Evolutionary conservation across 2,113 vertebrate species (phyloP).

Genomic region (Acanthochromis polyacanthus): DNA sequence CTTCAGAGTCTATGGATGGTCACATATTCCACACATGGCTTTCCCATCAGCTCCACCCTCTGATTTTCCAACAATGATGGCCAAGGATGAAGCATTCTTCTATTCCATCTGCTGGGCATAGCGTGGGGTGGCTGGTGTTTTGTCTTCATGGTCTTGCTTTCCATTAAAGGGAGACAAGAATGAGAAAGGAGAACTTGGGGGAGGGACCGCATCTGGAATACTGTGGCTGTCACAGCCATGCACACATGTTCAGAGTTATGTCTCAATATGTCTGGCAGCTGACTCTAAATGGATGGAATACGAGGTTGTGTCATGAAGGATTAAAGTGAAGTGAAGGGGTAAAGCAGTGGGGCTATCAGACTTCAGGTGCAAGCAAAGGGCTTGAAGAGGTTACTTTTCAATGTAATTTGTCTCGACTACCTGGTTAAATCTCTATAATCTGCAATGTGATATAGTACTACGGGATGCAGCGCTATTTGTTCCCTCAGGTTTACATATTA

Average conservation of each 20-base stretch:
- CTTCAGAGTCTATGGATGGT: conserved; percentile 33
- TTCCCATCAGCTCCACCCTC: conserved; percentile 33
- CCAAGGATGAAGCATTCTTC: not conserved
- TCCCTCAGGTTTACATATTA: conserved; percentile 6
- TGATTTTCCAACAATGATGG: conserved; percentile 5
- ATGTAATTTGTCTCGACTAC: conserved; percentile 65
- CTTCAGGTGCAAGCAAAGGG: conserved; percentile 36
- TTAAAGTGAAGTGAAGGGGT: conserved; percentile 43
- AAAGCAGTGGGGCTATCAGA: conserved; percentile 33
- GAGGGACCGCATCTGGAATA: conserved; percentile 47
- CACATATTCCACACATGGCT: conserved; percentile 53
- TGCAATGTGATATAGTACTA: conserved; percentile 42
- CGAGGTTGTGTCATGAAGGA: conserved; percentile 40
- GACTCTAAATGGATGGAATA: conserved; percentile 50
- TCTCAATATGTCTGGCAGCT: conserved; percentile 54
- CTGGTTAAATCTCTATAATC: conserved; percentile 60
- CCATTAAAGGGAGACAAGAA: not conserved
- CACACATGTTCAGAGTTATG: conserved; percentile 69
- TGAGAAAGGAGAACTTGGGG: not conserved
- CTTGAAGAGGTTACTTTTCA: conserved; percentile 38
- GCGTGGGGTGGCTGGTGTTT: not conserved
- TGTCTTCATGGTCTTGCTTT: conserved; percentile 25
- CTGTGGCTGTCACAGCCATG: conserved; percentile 30
- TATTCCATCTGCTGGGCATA: conserved; percentile 23
- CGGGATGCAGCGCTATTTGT: conserved; percentile 25